Conservation (phyloP, 2,797 vertebrate genomes). For the Buphagus erythrorhynchus region DNA sequence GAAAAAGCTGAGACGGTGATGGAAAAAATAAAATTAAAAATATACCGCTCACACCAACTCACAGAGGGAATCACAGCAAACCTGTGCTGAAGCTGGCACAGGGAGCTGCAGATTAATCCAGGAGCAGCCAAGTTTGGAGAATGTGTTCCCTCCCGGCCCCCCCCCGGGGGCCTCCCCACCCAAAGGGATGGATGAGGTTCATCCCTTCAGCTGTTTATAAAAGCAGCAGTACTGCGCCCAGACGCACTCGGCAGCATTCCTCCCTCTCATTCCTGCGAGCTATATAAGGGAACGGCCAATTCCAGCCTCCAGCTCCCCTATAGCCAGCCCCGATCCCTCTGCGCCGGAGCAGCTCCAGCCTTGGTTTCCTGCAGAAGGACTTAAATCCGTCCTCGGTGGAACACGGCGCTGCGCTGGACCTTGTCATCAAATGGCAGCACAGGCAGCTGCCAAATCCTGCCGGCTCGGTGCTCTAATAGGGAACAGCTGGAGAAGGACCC, state of each 20-base stretch:
- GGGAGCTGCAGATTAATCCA: neutral
- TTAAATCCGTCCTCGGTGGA: neutral
- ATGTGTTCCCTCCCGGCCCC: neutral
- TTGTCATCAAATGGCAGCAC: slow-evolving; percentile 71
- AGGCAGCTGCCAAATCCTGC: slow-evolving; percentile 71
- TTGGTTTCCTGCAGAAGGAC: slow-evolving; percentile 18
- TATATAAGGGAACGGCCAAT: slow-evolving; percentile 77
- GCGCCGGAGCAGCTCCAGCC: neutral
- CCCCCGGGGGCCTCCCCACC: slow-evolving; percentile 3
- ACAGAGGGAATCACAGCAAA: neutral
- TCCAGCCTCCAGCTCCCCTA: slow-evolving; percentile 33
- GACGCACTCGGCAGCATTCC: slow-evolving; percentile 31
- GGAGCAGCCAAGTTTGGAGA: neutral
- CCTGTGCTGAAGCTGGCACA: neutral
- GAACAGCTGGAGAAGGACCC: slow-evolving; percentile 79
- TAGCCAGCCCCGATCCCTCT: neutral
- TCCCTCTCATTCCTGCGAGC: slow-evolving; percentile 33
- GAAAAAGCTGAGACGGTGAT: neutral
- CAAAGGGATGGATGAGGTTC: slow-evolving; percentile 26
- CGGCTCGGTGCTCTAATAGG: slow-evolving; percentile 68
- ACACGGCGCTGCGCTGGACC: slow-evolving; percentile 41
- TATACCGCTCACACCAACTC: neutral
- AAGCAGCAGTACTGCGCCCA: neutral
- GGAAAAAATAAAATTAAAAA: neutral
- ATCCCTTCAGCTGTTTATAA: slow-evolving; percentile 67